These are phyloP conservation scores for Gasterosteus nipponicus DNA, from an alignment of 2,113 vertebrate species.

Conservation along the genomic window DNA sequence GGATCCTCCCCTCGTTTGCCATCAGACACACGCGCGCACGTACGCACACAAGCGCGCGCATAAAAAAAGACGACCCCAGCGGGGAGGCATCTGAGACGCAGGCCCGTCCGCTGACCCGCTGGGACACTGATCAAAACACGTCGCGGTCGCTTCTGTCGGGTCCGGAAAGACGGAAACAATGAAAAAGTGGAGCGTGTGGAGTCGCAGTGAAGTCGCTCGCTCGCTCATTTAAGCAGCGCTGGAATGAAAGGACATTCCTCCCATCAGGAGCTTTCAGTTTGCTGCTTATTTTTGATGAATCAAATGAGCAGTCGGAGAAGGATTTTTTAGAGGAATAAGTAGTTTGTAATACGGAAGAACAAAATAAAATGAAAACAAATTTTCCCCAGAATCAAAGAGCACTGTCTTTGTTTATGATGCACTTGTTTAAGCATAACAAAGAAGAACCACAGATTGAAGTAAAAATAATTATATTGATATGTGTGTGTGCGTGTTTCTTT, in stretches of 20 bases:
- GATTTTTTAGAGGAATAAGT: neutral
- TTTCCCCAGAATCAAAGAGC: neutral
- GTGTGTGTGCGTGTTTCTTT: too few species aligned
- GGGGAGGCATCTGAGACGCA: slow-evolving; percentile 35
- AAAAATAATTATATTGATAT: too few species aligned
- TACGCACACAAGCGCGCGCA: slow-evolving; percentile 12
- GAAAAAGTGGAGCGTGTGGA: slow-evolving; percentile 20
- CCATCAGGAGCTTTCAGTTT: slow-evolving; percentile 1
- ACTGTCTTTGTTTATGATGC: neutral
- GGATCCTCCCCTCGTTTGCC: slow-evolving; percentile 57
- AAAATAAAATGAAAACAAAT: neutral
- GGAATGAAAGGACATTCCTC: slow-evolving; percentile 12
- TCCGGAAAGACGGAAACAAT: slow-evolving; percentile 40
- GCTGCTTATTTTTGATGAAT: slow-evolving; percentile 20
- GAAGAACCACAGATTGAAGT: too few species aligned
- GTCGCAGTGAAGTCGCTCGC: slow-evolving; percentile 22
- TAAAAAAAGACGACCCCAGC: slow-evolving; percentile 22
- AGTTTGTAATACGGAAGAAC: neutral
- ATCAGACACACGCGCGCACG: slow-evolving; percentile 48
- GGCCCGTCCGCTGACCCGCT: slow-evolving; percentile 57
- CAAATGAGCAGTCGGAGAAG: slow-evolving; percentile 3
- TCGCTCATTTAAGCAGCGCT: slow-evolving; percentile 25
- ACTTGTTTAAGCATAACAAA: slow-evolving; percentile 20
- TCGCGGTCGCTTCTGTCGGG: slow-evolving; percentile 43
- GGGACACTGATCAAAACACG: slow-evolving; percentile 70